Base-by-base conservation (phyloP, 1,140 invertebrate species). In the Aradophagus sp. region DNA sequence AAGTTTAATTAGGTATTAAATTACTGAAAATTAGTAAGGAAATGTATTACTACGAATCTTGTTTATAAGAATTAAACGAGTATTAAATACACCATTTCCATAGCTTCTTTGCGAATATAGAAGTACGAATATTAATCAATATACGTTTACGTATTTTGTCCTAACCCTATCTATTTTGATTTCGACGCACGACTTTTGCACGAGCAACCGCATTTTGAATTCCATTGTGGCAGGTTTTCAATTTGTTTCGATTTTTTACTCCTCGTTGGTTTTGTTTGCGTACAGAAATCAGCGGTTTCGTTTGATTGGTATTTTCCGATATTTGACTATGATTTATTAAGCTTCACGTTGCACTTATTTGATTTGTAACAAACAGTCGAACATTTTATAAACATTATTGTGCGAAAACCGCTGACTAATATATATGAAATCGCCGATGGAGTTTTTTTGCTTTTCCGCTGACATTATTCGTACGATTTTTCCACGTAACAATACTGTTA, bases 301-400 rank as follows among this genome's bases (percentile, higher is more conserved):
- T 53, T 67, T 67, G 63, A 67, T 67, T 67, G 63, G 53, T 53
- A 45, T 58, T 67, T 59, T 50, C 34, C 53, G 53, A 67, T 67
- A 59, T 67, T 67, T 50, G 31, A 59, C 17, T 59, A 53, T 59
- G 23, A 67, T 59, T 59, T 58, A 47, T 45, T 47, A 45, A 45
- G 34, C 23, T 39, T 11, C 31, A 17, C 23, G 45, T 41, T n/a
- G 23, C 34, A 31, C 48, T 63, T 41, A 56, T 48, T 56, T 32
- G 17, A 53, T 63, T 53, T 53, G 23, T 35, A n/a, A n/a, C n/a
- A n/a, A n/a, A n/a, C n/a, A n/a, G n/a, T n/a, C n/a, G n/a, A n/a
- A n/a, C n/a, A n/a, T n/a, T n/a, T n/a, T n/a, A n/a, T n/a, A n/a
- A n/a, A n/a, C n/a, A n/a, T n/a, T n/a, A n/a, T n/a, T n/a, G n/a